Evolutionary conservation across 35 echinoderm and acorn worm species (phyloP), one percentile per base, ranked within the genome.

Genomic region (Acanthaster planci): DNA sequence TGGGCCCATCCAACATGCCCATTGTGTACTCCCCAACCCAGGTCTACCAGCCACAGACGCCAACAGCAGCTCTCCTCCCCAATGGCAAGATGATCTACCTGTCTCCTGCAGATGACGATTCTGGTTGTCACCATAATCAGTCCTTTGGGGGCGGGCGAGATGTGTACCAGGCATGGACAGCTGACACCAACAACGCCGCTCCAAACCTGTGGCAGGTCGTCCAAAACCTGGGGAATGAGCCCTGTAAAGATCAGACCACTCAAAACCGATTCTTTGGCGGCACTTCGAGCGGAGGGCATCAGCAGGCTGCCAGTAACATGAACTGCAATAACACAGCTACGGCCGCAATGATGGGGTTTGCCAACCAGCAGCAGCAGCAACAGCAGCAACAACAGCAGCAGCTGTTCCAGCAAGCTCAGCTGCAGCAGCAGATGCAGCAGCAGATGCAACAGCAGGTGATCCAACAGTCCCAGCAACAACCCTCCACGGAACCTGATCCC

Each of bases 341-440:
- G 2, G 59, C 34, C 35, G 36, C 27, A 58, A 57, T 29, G 19
- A 51, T 56, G 21, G 27, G 37, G 19, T 35, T 60, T 23, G 5
- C 18, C 34, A 59, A 19, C 12, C 27, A 6, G 31, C 81, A 57
- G 35, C 29, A 83, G 81, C 81, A 83, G 55, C 55, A 26, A 2
- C 51, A 2, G 30, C 77, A 79, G 37, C 76, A 30, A 5, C 76
- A 29, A 7, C 10, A 77, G 39, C 77, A 39, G 34, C 15, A 40
- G 56, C 52, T 51, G 4, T 53, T 83, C 56, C 54, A 59, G 37
- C 81, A 83, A 35, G 39, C 53, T 34, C 81, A 57, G 81, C 51
- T 59, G 54, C 81, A 83, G 53, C 81, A 83, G 81, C 81, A 83
- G n/a, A 26, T 58, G 6, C 51, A 59, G 38, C 81, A 83, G 51